A percentile compares a stretch with the other conserved stretches of the same genome.
These are phyloP conservation scores for Schizaphis graminum DNA, from an alignment of 2,888 invertebrate genomes.

Conservation along the genomic window DNA sequence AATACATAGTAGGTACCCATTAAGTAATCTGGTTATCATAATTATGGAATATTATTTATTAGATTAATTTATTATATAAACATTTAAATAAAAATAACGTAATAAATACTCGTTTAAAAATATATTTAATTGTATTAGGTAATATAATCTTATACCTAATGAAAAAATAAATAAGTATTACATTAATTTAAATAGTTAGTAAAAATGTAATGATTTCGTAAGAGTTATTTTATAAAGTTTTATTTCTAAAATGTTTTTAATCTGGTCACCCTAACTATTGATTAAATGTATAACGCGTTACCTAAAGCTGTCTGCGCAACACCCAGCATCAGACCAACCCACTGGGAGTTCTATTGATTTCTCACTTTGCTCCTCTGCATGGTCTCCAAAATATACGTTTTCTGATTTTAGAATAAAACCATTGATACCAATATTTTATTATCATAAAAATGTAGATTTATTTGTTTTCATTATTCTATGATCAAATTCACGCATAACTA, in stretches of 20 bases:
- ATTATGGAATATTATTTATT: background rate
- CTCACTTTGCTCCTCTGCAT: background rate
- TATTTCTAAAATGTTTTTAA: conserved; percentile 13
- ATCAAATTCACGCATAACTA: background rate
- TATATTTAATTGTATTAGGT: background rate
- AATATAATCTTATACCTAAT: background rate
- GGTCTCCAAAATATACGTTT: background rate
- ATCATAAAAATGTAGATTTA: background rate
- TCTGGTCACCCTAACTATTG: conserved; percentile 38
- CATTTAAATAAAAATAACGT: background rate
- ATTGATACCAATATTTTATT: background rate
- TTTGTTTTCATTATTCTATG: background rate
- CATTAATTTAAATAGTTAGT: background rate
- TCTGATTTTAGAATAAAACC: conserved; percentile 12
- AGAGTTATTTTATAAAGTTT: background rate
- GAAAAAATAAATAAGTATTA: background rate
- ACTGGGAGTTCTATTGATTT: conserved; percentile 38
- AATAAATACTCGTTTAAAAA: background rate
- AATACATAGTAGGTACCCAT: background rate
- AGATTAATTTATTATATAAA: background rate
- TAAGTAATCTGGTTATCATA: background rate
- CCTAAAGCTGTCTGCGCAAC: conserved; percentile 41
- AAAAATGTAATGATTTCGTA: background rate
- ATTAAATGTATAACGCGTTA: conserved; percentile 24
- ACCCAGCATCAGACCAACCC: conserved; percentile 44